Conservation (phyloP, 2,113 vertebrate genomes). For the Bostrychus sinensis region DNA sequence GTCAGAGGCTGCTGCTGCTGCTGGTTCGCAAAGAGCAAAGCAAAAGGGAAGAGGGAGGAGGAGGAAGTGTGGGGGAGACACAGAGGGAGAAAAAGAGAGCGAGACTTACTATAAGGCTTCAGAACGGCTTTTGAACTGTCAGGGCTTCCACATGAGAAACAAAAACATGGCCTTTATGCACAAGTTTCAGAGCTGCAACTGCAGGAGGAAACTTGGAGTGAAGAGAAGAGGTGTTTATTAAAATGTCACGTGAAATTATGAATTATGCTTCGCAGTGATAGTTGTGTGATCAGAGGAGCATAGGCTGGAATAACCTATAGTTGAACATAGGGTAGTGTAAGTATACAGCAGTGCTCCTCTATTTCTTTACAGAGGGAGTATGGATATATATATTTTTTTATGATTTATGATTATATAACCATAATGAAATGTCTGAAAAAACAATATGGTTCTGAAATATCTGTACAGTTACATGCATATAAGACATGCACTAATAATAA, state of each 20-base stretch:
- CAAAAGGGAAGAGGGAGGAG: constrained; percentile 21
- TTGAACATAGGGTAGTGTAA: too few species aligned
- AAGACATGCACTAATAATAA: too few species aligned
- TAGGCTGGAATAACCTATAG: too few species aligned
- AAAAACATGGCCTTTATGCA: constrained; percentile 1
- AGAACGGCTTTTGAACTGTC: constrained; percentile 17
- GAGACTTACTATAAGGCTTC: constrained; percentile 6
- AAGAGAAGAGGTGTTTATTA: neutral
- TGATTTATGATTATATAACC: too few species aligned
- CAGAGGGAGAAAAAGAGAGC: constrained; percentile 2
- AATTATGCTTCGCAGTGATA: too few species aligned
- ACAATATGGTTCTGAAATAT: too few species aligned
- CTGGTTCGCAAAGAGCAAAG: constrained; percentile 3
- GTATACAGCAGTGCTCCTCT: too few species aligned
- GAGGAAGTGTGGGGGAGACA: constrained; percentile 21
- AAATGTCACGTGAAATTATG: constrained; percentile 2
- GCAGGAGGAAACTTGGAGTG: neutral
- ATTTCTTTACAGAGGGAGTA: too few species aligned
- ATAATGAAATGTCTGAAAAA: too few species aligned
- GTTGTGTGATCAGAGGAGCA: too few species aligned
- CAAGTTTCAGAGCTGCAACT: neutral
- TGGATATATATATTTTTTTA: too few species aligned
- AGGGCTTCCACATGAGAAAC: constrained; percentile 3
- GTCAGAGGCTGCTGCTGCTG: constrained; percentile 27
- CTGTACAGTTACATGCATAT: too few species aligned